These are phyloP conservation scores for Leptopilina clavipes DNA, from an alignment of 1,140 invertebrate species.

Conservation along the genomic window DNA sequence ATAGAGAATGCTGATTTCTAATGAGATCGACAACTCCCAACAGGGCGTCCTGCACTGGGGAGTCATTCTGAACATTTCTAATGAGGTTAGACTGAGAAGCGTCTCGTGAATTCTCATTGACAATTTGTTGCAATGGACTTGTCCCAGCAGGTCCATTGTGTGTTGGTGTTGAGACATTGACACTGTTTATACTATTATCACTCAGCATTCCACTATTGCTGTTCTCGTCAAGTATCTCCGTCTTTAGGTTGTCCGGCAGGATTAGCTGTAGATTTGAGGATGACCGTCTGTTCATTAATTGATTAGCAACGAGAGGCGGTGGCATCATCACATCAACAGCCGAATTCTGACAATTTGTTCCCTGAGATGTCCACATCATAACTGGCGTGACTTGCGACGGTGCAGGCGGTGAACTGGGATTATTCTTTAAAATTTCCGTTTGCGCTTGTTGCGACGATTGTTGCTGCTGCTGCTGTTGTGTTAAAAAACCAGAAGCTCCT, in stretches of 20 bases:
- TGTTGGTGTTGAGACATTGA: conserved; percentile 62
- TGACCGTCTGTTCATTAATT: conserved; percentile 62
- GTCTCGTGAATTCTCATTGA: conserved; percentile 66
- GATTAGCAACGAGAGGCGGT: conserved; percentile 64
- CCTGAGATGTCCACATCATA: conserved; percentile 68
- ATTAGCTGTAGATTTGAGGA: conserved; percentile 72
- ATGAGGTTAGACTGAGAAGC: conserved; percentile 58
- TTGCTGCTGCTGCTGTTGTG: conserved; percentile 39
- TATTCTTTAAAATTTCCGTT: conserved; percentile 64
- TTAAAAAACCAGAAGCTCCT: conserved; percentile 60
- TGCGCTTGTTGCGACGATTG: conserved; percentile 37
- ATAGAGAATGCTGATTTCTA: conserved; percentile 65
- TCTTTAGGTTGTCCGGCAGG: conserved; percentile 77
- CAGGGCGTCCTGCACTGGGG: conserved; percentile 66
- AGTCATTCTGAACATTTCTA: conserved; percentile 55
- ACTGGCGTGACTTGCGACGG: conserved; percentile 60
- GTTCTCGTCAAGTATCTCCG: conserved; percentile 82
- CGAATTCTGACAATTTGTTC: conserved; percentile 52
- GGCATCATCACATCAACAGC: conserved; percentile 72
- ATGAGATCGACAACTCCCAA: conserved; percentile 71
- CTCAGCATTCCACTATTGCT: conserved; percentile 78
- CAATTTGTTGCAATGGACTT: conserved; percentile 67
- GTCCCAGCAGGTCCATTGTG: conserved; percentile 47
- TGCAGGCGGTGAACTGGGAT: conserved; percentile 66
- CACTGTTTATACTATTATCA: conserved; percentile 70